phyloP scores from a whole-genome alignment of 2,797 vertebrate genomes.

The Sebastes vulpes region DNA sequence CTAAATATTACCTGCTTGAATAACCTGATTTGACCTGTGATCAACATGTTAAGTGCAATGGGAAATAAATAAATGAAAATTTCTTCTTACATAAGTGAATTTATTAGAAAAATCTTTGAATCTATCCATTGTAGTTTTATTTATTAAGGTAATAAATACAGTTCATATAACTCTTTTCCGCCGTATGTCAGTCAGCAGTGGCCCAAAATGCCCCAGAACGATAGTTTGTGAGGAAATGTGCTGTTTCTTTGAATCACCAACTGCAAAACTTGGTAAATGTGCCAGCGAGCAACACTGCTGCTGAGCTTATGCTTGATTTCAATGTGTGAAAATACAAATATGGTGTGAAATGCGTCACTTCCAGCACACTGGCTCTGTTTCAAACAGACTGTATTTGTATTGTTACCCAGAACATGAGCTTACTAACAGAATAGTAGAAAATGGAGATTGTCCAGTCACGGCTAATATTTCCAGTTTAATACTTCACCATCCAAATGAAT shows the following conservation, averaged over 20 bases:
- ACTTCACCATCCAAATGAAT: background rate
- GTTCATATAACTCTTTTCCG: background rate
- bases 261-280: background rate
- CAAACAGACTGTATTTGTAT: background rate
- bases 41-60: background rate
- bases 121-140: background rate
- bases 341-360: background rate
- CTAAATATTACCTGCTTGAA: background rate
- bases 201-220: background rate
- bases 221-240: background rate
- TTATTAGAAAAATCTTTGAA: background rate
- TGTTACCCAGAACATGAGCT: background rate
- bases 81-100: background rate
- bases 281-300: background rate
- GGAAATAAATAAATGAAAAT: background rate
- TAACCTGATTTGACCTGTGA: background rate
- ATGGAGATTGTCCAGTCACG: background rate
- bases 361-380: background rate
- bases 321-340: constrained; percentile 22
- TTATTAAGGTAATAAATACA: background rate
- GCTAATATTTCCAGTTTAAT: background rate
- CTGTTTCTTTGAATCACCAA: background rate
- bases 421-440: background rate
- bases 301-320: background rate
- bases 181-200: background rate